These are phyloP conservation scores for Gallinago undulata DNA, from an alignment of 2,113 vertebrate species.

Conservation along the genomic window DNA sequence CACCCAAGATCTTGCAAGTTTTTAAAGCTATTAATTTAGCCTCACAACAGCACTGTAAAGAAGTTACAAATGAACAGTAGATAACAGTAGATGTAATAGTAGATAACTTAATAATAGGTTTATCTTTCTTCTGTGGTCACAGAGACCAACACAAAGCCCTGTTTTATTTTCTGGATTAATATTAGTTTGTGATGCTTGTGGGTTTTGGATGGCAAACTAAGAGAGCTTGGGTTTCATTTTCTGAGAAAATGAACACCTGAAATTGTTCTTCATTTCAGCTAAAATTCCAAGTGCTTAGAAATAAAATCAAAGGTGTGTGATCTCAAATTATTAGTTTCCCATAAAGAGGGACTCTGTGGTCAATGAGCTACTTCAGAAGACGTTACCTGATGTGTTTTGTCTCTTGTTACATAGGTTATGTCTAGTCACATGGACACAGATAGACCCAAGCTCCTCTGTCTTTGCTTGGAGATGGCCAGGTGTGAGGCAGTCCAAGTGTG, in stretches of 20 bases:
- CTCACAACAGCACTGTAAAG: slow-evolving; percentile 18
- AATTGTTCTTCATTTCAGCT: slow-evolving; percentile 1
- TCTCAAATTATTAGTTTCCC: slow-evolving; percentile 29
- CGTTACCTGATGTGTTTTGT: background rate
- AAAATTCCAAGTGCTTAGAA: background rate
- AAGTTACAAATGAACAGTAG: slow-evolving; percentile 46
- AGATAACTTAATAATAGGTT: slow-evolving; percentile 48
- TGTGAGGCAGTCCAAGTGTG: background rate
- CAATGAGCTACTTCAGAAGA: slow-evolving; percentile 39
- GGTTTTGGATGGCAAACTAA: background rate
- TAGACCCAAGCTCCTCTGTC: background rate
- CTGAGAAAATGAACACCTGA: background rate
- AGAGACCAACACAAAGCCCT: slow-evolving; percentile 1
- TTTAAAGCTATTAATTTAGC: slow-evolving; percentile 60
- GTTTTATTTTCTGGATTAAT: slow-evolving; percentile 34
- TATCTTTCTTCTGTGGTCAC: slow-evolving; percentile 38
- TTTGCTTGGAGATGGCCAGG: background rate
- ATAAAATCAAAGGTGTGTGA: background rate
- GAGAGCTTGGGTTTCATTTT: slow-evolving; percentile 2
- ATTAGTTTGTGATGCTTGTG: slow-evolving; percentile 18
- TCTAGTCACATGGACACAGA: background rate
- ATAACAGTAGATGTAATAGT: slow-evolving; percentile 55
- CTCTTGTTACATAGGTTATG: background rate
- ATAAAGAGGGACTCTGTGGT: background rate
- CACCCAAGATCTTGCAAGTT: slow-evolving; percentile 32